Base-by-base conservation (phyloP, 2,797 vertebrate species). In the Enteromius anoplus region DNA sequence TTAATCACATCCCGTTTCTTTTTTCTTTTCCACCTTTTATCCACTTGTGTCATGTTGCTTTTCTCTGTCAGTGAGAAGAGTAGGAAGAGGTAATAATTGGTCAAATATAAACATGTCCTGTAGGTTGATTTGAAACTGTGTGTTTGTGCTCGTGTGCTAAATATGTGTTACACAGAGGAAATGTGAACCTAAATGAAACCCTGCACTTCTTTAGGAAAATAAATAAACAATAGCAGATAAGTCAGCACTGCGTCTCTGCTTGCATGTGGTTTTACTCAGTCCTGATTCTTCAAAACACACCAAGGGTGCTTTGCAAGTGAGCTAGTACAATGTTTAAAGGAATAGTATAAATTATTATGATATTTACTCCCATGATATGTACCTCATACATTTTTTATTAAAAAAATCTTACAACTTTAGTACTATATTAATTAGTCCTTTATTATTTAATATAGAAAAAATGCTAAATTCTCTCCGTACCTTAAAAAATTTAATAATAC, bases 41-140 rank as follows among this genome's bases (percentile, higher is more conserved):
- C 78, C 81, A 81, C 77, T 14, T 87, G 80, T 88, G 70, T 85
- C 72, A 62, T 81, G 86, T 83, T 89, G 76, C 86, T 84, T 89
- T 85, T 86, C 88, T 88, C 85, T 86, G 84, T 89, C 87, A 89
- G 88, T 89, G 85, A 88, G 86, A 88, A 84, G 86, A 87, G 81
- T 85, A 80, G 86, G 85, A 73, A 85, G 87, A 89, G 88, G 88
- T 89, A 84, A 85, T 55, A 15, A 60, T 70, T 77, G 77, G 64
- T 70, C 37, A 37, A 37, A 37, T 17, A 29, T 64, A 68, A 62
- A 71, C 29, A 82, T 66, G 51, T 70, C 79, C 71, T 78, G 49
- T 75, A 73, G 72, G 58, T 37, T 70, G 79, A 49, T 69, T 66
- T 80, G 40, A 47, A 64, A 40, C 29, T 78, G 62, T 86, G 84